Evolutionary conservation across 2,888 invertebrate genomes (phyloP).

Genomic region (Cantharis lateralis): DNA sequence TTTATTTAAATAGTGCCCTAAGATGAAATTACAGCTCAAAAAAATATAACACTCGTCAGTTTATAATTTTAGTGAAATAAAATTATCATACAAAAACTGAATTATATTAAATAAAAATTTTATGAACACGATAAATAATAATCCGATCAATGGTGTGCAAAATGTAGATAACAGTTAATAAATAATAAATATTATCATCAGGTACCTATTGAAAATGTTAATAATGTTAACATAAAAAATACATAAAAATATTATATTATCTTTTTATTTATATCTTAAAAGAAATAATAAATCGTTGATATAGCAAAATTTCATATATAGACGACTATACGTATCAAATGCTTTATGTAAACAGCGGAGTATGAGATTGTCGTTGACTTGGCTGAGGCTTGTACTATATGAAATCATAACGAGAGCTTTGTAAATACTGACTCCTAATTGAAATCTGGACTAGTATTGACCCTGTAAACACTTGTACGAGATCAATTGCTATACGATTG

Average conservation of each 20-base stretch:
- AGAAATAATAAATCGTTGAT: constrained; percentile 5
- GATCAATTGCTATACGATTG: constrained; percentile 51
- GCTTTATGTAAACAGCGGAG: constrained; percentile 38
- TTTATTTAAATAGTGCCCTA: no score
- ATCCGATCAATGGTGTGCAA: not conserved
- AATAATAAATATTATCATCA: not conserved
- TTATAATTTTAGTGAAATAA: not conserved
- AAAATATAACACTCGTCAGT: not conserved
- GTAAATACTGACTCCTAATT: constrained; percentile 57
- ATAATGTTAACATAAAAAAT: not conserved
- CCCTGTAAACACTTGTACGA: constrained; percentile 56
- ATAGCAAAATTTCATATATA: constrained; percentile 7
- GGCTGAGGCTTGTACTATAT: constrained; percentile 52
- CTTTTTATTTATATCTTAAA: not conserved
- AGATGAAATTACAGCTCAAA: no score
- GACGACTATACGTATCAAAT: constrained; percentile 33
- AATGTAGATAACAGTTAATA: not conserved
- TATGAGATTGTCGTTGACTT: constrained; percentile 43
- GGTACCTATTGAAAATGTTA: not conserved
- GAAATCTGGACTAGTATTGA: constrained; percentile 57
- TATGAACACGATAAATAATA: not conserved
- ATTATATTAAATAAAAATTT: not conserved
- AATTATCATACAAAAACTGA: not conserved
- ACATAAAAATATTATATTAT: not conserved
- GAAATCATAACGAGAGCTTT: constrained; percentile 57